Base-by-base conservation (phyloP, 2,113 vertebrate genomes). In the Chloropsis cyanopogon region DNA sequence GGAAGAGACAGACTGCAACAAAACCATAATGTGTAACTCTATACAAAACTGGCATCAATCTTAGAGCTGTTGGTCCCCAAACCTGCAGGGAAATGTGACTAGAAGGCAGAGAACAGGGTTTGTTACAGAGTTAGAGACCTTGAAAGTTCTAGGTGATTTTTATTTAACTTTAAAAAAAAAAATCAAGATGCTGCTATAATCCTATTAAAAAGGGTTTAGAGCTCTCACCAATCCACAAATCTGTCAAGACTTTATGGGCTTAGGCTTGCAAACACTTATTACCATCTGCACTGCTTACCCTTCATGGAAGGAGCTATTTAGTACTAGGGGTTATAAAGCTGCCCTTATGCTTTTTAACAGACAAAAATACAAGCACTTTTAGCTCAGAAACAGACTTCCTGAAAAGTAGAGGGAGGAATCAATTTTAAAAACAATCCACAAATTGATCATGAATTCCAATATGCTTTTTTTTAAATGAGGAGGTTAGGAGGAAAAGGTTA, bases 191-290 rank as follows among this genome's bases (percentile, higher is more conserved):
- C 25, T 90, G 31, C 53, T 52, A 59, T 63, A 89, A 86, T 70
- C 76, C 90, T 90, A 52, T 63, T 70, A 37, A 82, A 71, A 44
- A 69, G 8, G 33, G 47, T 60, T 96, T 86, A 86, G 52, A 81
- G 59, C 35, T 90, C 68, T 53, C 47, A 88, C 46, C 68, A 88
- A 52, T 54, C 71, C 77, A 83, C 64, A 94, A 60, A 49, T 83
- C 68, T 83, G 47, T 41, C 64, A 83, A 70, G 64, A 93, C 86
- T 88, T 71, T 88, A 75, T 26, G 37, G 31, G 24, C 54, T 95
- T 80, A 90, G 60, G 52, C 64, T 85, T 96, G 82, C 60, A 81
- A 93, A 93, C 52, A 75, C 73, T 80, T 92, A 75, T 49, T 80
- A 88, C 53, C 80, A 91, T 63, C 56, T 70, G 52, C 44, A 59